Base-by-base conservation (phyloP, 2,888 invertebrate species). In the Tachystola acroxantha region DNA sequence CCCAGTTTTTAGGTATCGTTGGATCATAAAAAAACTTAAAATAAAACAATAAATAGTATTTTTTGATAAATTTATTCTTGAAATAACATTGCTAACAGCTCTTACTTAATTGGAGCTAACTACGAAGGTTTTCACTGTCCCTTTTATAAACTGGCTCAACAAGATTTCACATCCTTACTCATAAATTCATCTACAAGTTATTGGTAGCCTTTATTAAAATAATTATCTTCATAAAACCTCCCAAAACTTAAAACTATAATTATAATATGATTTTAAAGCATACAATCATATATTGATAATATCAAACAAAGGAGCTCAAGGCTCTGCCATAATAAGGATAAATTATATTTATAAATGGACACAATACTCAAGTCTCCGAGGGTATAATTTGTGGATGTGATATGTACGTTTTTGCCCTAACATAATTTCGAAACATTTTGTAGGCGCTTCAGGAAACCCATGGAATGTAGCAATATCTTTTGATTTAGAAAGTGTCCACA, bases 61-160 rank as follows among this genome's bases (percentile, higher is more conserved):
- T 64, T 53, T 56, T 68, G n/a, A 61, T 50, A 73, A 69, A 75
- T 76, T 76, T 75, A 75, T 72, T 64, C 57, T 56, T 59, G 59
- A 57, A 64, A 63, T 67, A 75, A 73, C 72, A 69, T 70, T 65
- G 59, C 66, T 67, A 67, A 55, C 51, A 64, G 67, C 67, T 70
- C 64, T 51, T 59, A 63, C 55, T 54, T 47, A 54, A 45, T 56
- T 45, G 49, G 68, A 66, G 63, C 66, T 64, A 57, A 46, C 64
- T 34, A 20, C 9, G 61, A 50, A 50, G 56, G 41, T 52, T 54
- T 52, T 53, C 43, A 44, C 57, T 49, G 48, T 43, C 16, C n/a
- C n/a, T 57, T 47, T 37, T 35, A 40, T 55, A 50, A 48, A 53
- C 37, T 54, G 47, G 40, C 42, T 54, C 47, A 50, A 53, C 41